Base-by-base conservation (phyloP, 2,113 vertebrate species). In the Poeciliopsis prolifica region DNA sequence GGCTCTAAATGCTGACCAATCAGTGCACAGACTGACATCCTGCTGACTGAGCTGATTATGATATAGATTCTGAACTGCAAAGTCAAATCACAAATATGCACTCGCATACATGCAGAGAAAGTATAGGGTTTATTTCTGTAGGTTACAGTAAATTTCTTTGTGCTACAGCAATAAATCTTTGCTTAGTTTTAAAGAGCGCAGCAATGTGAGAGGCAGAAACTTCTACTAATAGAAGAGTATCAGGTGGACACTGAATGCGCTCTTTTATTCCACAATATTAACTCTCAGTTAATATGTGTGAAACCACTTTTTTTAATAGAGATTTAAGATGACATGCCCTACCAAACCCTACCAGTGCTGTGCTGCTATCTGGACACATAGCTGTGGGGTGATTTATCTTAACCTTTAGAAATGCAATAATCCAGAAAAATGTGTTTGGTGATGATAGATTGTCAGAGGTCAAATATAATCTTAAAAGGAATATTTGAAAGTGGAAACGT, bases 1-100 rank as follows among this genome's bases (percentile, higher is more conserved):
- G 24, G 14, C 62, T 54, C 29, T 26, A 71, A 79, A 83, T 42
- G 73, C 81, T 79, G 79, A 81, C 62, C 63, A 72, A 74, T 80
- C 82, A 72, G 68, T 65, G 75, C 24, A 15, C 69, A 79, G 72
- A 81, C 33, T 70, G 78, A 74, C 73, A 83, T 40, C 17, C 51
- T 71, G 70, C 86, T 84, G 64, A 85, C 65, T 64, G 44, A 70
- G 67, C 70, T 68, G 80, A 80, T 80, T 74, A 72, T 42, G 40
- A 65, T 17, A 1, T 14, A 40, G 58, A 75, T 69, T 60, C 40
- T 72, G 60, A 80, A n/a, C 44, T 48, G n/a, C 24, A 1, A 40
- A 31, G 51, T 70, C 51, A 85, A 61, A 78, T 67, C 54, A 35
- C 61, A 66, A 31, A 69, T 10, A 61, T 0, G 48, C 40, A 73